Conservation (phyloP, 2,888 invertebrate genomes). For the Drosophila pseudotalamancana region DNA sequence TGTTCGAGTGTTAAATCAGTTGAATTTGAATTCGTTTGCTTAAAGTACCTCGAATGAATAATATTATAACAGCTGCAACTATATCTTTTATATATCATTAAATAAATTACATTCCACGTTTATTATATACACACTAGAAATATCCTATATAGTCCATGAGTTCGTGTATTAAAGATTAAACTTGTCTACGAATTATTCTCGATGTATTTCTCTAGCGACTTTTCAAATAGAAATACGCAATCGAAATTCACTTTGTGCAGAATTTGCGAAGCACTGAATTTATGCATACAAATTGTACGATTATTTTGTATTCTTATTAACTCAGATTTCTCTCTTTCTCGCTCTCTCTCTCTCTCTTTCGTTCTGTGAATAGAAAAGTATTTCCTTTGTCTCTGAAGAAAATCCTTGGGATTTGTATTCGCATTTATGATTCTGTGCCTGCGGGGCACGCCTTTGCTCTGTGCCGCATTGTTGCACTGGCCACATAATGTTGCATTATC, state of each 20-base stretch:
- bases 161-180: background rate
- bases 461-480: slow-evolving; percentile 9
- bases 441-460: background rate
- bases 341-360: too few species aligned
- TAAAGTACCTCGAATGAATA: background rate
- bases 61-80: background rate
- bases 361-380: background rate
- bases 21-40: background rate
- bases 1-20: slow-evolving; percentile 7
- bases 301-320: slow-evolving; percentile 2
- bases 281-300: background rate
- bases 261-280: slow-evolving; percentile 1
- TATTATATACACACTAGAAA: too few species aligned
- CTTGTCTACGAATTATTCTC: background rate
- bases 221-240: background rate
- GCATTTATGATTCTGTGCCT: slow-evolving; percentile 16
- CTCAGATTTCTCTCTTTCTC: too few species aligned
- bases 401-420: slow-evolving; percentile 4
- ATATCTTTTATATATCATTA: background rate
- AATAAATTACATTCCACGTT: background rate
- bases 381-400: slow-evolving; percentile 1
- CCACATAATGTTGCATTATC: slow-evolving; percentile 67
- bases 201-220: background rate
- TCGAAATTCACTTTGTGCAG: background rate
- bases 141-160: too few species aligned